Conservation (phyloP, 2,113 vertebrate species). For the Bujurquina vittata region DNA sequence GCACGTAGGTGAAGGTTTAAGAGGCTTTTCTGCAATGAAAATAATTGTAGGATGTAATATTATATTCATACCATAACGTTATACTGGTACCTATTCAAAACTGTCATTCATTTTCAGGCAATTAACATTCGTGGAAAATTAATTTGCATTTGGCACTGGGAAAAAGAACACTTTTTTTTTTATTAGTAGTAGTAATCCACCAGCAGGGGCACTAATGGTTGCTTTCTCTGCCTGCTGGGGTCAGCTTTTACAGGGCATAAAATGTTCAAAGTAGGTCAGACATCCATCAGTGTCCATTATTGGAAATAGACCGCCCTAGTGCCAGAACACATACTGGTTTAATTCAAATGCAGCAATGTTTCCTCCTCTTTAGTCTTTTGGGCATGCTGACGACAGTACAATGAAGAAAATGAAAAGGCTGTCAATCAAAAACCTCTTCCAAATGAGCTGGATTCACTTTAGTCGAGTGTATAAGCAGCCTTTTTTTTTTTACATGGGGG, state of each 20-base stretch:
- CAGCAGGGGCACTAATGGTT: slow-evolving; percentile 56
- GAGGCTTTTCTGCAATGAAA: slow-evolving; percentile 29
- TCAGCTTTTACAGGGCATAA: slow-evolving; percentile 45
- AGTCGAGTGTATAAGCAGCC: neutral
- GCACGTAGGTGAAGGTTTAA: neutral
- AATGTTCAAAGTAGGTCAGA: slow-evolving; percentile 64
- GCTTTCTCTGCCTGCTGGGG: slow-evolving; percentile 23
- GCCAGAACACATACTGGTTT: neutral
- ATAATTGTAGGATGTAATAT: slow-evolving; percentile 16
- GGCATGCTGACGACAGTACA: neutral
- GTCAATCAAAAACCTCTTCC: neutral
- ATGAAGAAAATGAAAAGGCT: neutral
- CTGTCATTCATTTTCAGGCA: slow-evolving; percentile 24
- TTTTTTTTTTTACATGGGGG: neutral
- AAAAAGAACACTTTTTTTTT: neutral
- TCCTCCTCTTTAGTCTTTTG: neutral
- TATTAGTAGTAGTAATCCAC: slow-evolving; percentile 21
- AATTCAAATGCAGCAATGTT: neutral
- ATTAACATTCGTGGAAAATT: slow-evolving; percentile 51
- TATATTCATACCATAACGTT: slow-evolving; percentile 24
- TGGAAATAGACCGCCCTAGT: neutral
- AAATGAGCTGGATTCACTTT: neutral
- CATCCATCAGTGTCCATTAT: slow-evolving; percentile 56
- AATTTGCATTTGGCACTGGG: slow-evolving; percentile 30
- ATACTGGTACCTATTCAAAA: slow-evolving; percentile 8